A percentile compares a stretch with the other conserved stretches of the same genome.
phyloP scores from a whole-genome alignment of 1,140 invertebrate species.

The Sitobion miscanthi region DNA sequence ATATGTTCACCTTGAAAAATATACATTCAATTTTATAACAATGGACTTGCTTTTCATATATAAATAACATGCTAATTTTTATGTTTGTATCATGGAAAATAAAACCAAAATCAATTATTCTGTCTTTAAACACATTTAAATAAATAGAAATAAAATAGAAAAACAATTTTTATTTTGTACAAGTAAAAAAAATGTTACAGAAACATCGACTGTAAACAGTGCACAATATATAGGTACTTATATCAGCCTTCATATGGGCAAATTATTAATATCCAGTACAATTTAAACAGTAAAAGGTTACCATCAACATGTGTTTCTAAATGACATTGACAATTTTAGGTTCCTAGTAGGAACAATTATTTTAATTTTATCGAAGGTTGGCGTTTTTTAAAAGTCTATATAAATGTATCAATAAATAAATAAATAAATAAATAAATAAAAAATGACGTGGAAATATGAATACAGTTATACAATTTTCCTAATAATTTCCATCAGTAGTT shows the following conservation, averaged over 20 bases:
- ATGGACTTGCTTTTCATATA: not conserved
- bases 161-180: slow-evolving; percentile 56
- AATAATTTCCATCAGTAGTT: not conserved
- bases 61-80: not conserved
- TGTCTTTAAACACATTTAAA: not conserved
- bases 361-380: slow-evolving; percentile 18
- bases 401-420: slow-evolving; percentile 17
- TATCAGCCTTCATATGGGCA: slow-evolving; percentile 54
- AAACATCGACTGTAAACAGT: slow-evolving; percentile 54
- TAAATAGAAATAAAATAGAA: slow-evolving; percentile 44
- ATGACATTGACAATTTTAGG: not conserved
- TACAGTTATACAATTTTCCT: not conserved
- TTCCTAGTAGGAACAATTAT: slow-evolving; percentile 48
- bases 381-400: slow-evolving; percentile 13
- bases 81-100: not conserved
- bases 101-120: not conserved
- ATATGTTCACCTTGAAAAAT: not conserved
- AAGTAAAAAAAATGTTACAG: slow-evolving; percentile 55
- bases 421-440: slow-evolving; percentile 51
- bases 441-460: slow-evolving; percentile 42
- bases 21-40: not conserved
- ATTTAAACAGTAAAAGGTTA: slow-evolving; percentile 36
- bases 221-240: slow-evolving; percentile 55
- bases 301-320: slow-evolving; percentile 39
- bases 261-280: slow-evolving; percentile 44